These are phyloP conservation scores for Troilus luridus DNA, from an alignment of 2,888 invertebrate species.

Conservation along the genomic window DNA sequence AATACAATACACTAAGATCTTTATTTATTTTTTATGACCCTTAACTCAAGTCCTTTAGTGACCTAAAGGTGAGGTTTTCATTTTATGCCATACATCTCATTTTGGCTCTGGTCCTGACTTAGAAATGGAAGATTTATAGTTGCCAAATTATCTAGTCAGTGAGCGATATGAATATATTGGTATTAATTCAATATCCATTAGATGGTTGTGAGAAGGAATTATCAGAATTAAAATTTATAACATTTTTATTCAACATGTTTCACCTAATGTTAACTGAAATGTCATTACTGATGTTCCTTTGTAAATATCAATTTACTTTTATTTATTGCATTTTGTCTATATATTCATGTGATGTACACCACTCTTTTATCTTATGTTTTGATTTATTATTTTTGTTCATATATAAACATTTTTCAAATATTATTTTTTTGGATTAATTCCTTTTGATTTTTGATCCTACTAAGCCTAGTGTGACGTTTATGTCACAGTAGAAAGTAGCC, in stretches of 20 bases:
- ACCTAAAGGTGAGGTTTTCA: too few relatives aligned
- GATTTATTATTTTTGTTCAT: not conserved
- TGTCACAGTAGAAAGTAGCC: too few relatives aligned
- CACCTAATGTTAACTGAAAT: not conserved
- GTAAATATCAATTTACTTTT: not conserved
- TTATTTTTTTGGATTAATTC: not conserved
- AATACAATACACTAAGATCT: too few relatives aligned
- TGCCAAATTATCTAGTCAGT: too few relatives aligned
- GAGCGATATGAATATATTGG: not conserved
- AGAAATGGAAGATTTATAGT: too few relatives aligned
- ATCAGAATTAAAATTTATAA: not conserved
- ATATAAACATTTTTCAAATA: not conserved
- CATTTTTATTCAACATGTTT: not conserved
- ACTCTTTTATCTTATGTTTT: not conserved
- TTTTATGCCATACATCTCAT: too few relatives aligned
- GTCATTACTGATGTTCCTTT: not conserved
- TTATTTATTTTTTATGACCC: too few relatives aligned
- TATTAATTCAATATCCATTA: not conserved
- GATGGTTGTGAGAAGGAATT: not conserved
- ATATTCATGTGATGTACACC: not conserved
- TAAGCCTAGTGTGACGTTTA: too few relatives aligned
- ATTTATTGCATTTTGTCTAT: not conserved
- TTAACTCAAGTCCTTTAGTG: too few relatives aligned
- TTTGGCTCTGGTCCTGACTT: too few relatives aligned
- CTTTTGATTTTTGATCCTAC: not conserved